Evolutionary conservation across 1,140 invertebrate species (phyloP), one percentile per base, ranked within the genome.

Genomic region (Tetragnatha versicolor): DNA sequence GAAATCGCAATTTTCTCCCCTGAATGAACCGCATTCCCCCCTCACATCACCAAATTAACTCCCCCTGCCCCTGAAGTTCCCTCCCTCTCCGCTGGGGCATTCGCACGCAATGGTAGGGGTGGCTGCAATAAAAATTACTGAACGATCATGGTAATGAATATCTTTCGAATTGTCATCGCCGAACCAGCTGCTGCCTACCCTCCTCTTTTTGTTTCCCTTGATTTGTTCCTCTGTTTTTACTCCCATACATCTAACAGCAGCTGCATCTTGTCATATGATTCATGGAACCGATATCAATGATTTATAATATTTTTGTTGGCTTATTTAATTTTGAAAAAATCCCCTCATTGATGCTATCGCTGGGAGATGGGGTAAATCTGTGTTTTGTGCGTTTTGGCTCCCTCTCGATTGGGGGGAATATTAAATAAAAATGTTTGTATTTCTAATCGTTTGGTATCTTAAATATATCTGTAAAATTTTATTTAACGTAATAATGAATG

Each of bases 61-160:
- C 42, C 42, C 42, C 12, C 20, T 47, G 12, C 3, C 42, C 42
- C 42, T 47, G 12, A 47, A 47, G 20, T 47, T 47, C 12, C 42
- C 6, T 12, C 33, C 53, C n/a, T n/a, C 27, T 31, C 29, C 53
- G 6, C 53, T 58, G 29, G n/a, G 47, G 31, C 51, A 14, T 27
- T 17, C n/a, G 53, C 53, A 58, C 53, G 53, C 53, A 58, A 58
- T n/a, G 29, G n/a, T 58, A 17, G 53, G 53, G 53, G 10, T 22
- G 22, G n/a, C 20, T 51, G 49, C 49, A 70, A 70, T 70, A 37
- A 70, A 70, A 70, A 70, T 70, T 55, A 53, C 33, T n/a, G 7
- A 53, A 22, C 49, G 22, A 70, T 55, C 33, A 55, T 49, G 25
- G 55, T 68, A 70, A 70, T 55, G 49, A 25, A 70, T 70, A 31